Evolutionary conservation across 1,140 invertebrate species (phyloP).

Genomic region (Apolygus lucorum): DNA sequence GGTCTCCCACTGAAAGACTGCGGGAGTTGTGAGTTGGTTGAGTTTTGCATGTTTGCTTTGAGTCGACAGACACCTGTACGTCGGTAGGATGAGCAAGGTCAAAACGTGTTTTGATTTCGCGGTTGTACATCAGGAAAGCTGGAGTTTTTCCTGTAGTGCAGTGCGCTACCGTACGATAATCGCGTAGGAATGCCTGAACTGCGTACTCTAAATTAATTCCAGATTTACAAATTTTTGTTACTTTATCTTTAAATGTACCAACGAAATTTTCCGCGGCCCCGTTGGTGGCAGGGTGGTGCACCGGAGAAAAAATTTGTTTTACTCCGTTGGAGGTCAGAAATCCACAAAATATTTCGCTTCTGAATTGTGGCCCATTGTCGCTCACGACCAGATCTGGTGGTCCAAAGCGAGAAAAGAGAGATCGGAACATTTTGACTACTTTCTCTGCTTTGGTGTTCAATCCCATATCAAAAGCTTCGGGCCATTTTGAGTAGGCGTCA

Average conservation of each 20-base stretch:
- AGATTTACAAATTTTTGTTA: not conserved
- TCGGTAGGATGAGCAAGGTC: not conserved
- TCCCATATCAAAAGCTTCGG: not conserved
- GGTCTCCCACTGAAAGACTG: no score
- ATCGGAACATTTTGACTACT: not conserved
- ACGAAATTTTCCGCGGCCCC: not conserved
- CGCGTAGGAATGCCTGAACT: not conserved
- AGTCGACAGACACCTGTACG: not conserved
- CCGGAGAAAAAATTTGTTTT: not conserved
- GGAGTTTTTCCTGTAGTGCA: not conserved
- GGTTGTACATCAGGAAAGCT: not conserved
- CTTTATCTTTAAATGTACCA: not conserved
- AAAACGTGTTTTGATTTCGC: not conserved
- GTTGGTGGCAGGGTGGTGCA: not conserved
- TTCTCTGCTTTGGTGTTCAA: not conserved
- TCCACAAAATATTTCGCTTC: not conserved
- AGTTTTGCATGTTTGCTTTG: not conserved
- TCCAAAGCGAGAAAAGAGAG: not conserved
- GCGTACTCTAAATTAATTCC: not conserved
- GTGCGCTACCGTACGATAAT: not conserved
- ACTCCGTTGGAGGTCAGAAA: not conserved
- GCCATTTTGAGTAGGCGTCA: not conserved
- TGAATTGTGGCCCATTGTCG: not conserved
- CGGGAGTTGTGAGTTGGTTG: not conserved
- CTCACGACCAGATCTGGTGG: not conserved